Base-by-base conservation (phyloP, 2,888 invertebrate species). In the Pheosia tremula region DNA sequence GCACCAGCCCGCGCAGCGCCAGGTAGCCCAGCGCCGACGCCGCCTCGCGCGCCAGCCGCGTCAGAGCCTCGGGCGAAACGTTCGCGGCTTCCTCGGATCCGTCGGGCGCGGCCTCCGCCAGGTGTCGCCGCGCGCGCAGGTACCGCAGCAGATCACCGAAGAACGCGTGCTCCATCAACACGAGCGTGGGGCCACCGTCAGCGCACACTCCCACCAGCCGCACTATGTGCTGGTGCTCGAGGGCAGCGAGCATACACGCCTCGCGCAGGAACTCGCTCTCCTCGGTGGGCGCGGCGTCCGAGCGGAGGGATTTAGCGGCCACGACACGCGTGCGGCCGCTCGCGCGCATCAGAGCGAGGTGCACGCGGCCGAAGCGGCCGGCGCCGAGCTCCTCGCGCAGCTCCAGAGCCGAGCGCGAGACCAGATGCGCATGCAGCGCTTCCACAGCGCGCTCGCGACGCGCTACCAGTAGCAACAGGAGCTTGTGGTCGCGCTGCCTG, bases 151-250 rank as follows among this genome's bases (percentile, higher is more conserved):
- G 88, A 83, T 98, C 98, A 13, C 98, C 98, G 81, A 98, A 97
- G 5, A 97, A 93, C 95, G 98, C 98, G 75, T 97, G 97, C 85
- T 98, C 98, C 98, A 98, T 98, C 0, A 97, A 96, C 75, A 97
- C 96, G 8, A 98, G 95, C 0, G 98, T 97, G 67, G 97, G 97
- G 5, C 95, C 96, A 72, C 96, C 96, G 1, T 97, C 96, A 70
- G 97, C 96, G 69, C 90, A 89, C 10, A 98, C 97, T 0, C 97
- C 98, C 11, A 97, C 86, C 24, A 98, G 91, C 68, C 95, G 95
- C 7, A 98, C 96, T 53, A 98, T 96, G 84, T 98, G 98, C 75
- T 96, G 95, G 84, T 98, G 98, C 59, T 96, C 95, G 77, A 98
- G 97, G 55, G 96, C 72, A 77, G 98, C 98, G 96, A 98, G 97